phyloP scores from a whole-genome alignment of 1,140 invertebrate genomes.

The Psilanteris sp. region DNA sequence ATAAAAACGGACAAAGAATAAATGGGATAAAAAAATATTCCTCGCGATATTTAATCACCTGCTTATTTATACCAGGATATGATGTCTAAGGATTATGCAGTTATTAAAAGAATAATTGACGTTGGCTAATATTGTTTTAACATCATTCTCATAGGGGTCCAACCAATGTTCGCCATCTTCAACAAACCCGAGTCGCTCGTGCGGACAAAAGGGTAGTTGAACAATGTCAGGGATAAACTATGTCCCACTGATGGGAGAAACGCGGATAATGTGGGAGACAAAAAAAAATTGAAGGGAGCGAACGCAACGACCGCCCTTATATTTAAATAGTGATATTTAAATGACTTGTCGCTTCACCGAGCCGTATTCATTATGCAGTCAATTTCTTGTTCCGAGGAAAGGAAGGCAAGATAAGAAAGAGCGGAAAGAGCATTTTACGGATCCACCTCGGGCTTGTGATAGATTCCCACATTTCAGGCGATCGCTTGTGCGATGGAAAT shows the following conservation, averaged over 20 bases:
- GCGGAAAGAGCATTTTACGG: constrained; percentile 32
- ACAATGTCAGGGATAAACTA: constrained; percentile 48
- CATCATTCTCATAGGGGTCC: background rate
- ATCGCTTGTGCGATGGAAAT: constrained; percentile 61
- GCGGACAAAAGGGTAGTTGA: constrained; percentile 44
- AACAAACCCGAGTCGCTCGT: background rate
- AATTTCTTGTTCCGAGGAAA: constrained; percentile 59
- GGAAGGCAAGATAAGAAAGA: constrained; percentile 39
- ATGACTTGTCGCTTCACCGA: constrained; percentile 62
- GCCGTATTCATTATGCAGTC: constrained; percentile 63
- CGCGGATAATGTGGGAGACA: constrained; percentile 9
- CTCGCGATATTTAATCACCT: background rate
- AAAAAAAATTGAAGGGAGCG: constrained; percentile 47
- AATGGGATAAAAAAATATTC: background rate
- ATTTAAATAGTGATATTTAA: constrained; percentile 65
- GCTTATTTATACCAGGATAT: constrained; percentile 10
- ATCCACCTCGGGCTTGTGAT: constrained; percentile 54
- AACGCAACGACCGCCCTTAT: constrained; percentile 31
- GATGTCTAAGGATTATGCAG: constrained; percentile 1
- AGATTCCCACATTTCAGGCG: constrained; percentile 37
- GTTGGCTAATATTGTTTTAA: constrained; percentile 33
- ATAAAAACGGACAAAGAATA: too few species aligned
- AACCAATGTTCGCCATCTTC: background rate
- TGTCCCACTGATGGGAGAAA: constrained; percentile 5
- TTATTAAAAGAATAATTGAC: constrained; percentile 41